These are phyloP conservation scores for Bufo gargarizans DNA, from an alignment of 2,113 vertebrate species.

Conservation along the genomic window DNA sequence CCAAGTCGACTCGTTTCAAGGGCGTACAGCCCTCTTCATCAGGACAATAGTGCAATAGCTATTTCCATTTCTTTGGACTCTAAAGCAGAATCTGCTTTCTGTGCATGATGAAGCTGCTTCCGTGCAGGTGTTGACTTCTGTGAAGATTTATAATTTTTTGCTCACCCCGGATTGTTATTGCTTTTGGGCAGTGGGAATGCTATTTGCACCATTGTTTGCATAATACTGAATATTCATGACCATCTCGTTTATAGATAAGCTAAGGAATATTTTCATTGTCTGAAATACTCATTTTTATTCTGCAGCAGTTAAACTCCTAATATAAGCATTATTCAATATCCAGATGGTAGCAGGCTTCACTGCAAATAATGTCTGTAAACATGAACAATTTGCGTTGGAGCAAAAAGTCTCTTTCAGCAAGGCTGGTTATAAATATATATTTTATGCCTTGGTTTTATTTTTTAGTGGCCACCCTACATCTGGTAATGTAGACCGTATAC, in stretches of 20 bases:
- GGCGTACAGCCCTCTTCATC: too few species aligned
- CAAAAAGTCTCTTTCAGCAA: conserved; percentile 15
- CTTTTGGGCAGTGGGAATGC: conserved; percentile 38
- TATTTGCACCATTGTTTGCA: conserved; percentile 39
- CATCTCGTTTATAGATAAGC: conserved; percentile 35
- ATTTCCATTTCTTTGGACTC: neutral
- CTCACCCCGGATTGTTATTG: conserved; percentile 9
- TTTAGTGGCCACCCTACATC: conserved; percentile 64
- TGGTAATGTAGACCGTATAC: conserved; percentile 86
- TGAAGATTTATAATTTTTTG: conserved; percentile 37
- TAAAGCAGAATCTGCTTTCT: neutral
- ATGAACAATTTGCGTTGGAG: conserved; percentile 32
- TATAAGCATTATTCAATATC: conserved; percentile 53
- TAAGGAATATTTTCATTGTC: conserved; percentile 48
- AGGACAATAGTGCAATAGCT: too few species aligned
- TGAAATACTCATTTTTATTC: conserved; percentile 20
- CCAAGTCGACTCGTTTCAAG: too few species aligned
- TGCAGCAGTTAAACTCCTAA: conserved; percentile 37
- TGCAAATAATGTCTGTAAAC: conserved; percentile 50
- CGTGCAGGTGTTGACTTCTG: conserved; percentile 49
- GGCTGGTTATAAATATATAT: conserved; percentile 10
- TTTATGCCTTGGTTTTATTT: conserved; percentile 23
- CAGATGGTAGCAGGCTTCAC: conserved; percentile 46
- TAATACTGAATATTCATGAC: conserved; percentile 56
- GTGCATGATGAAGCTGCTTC: conserved; percentile 15